Conservation (phyloP, 2,888 invertebrate genomes). For the Ophion ventricosus region DNA sequence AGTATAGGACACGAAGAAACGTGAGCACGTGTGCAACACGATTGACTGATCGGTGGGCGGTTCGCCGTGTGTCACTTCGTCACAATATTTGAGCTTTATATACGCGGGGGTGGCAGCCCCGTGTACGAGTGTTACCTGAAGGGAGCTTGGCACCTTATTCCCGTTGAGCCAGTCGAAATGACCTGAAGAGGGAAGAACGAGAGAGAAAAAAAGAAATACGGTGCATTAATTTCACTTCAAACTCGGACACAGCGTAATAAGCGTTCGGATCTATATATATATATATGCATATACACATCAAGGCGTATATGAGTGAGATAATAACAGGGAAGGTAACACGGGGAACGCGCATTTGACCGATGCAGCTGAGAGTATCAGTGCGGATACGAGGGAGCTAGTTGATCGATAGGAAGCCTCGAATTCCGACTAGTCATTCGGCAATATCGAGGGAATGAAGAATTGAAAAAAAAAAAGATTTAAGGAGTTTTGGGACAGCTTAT, state of each 20-base stretch:
- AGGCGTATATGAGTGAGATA: constrained; percentile 11
- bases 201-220: constrained; percentile 20
- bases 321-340: constrained; percentile 42
- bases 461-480: constrained; percentile 1
- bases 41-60: constrained; percentile 77
- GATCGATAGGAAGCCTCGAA: constrained; percentile 52
- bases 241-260: constrained; percentile 9
- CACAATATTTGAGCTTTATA: constrained; percentile 73
- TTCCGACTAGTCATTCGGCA: constrained; percentile 24
- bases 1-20: neutral
- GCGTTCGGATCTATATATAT: constrained; percentile 27
- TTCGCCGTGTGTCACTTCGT: constrained; percentile 69
- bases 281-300: neutral
- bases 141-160: neutral
- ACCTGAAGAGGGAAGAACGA: neutral
- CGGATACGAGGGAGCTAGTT: constrained; percentile 12
- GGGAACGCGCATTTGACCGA: neutral
- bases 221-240: constrained; percentile 54
- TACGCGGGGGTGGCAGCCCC: neutral
- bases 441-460: neutral
- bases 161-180: neutral
- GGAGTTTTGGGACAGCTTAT: neutral
- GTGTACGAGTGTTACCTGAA: constrained; percentile 16
- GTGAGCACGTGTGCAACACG: constrained; percentile 8
- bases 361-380: too few relatives aligned